phyloP scores from a whole-genome alignment of 2,797 vertebrate genomes.

The Lutjanus argentimaculatus region DNA sequence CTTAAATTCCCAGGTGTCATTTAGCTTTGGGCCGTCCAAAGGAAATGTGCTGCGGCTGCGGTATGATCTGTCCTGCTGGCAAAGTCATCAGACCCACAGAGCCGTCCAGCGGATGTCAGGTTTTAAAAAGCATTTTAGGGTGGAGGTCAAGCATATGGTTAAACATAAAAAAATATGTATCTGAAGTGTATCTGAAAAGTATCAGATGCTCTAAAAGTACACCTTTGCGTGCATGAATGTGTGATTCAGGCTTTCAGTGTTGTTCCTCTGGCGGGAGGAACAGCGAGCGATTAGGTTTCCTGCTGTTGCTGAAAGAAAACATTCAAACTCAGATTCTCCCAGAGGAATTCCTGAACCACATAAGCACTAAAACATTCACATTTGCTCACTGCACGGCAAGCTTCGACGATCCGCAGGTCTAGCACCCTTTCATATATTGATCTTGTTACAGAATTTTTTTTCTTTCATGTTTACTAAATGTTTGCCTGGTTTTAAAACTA shows the following conservation, averaged over 20 bases:
- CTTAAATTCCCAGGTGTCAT: slow-evolving; percentile 34
- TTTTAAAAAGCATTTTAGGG: not conserved
- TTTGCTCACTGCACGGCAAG: not conserved
- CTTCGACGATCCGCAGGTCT: not conserved
- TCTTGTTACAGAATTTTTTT: not conserved
- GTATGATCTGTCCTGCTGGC: slow-evolving; percentile 26
- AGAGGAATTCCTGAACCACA: slow-evolving; percentile 7
- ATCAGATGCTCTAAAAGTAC: not conserved
- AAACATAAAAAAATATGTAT: not conserved
- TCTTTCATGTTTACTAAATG: not conserved
- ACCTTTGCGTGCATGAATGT: not conserved
- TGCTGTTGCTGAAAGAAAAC: slow-evolving; percentile 36
- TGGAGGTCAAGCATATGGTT: slow-evolving; percentile 10
- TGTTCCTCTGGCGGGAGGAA: not conserved
- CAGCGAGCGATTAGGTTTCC: slow-evolving; percentile 26
- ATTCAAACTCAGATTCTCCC: slow-evolving; percentile 29
- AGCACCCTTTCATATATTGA: not conserved
- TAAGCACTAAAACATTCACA: slow-evolving; percentile 16
- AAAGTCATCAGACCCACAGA: slow-evolving; percentile 33
- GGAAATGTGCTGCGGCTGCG: slow-evolving; percentile 22
- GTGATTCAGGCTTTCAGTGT: slow-evolving; percentile 15
- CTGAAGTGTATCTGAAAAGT: slow-evolving; percentile 10
- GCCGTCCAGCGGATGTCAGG: slow-evolving; percentile 12
- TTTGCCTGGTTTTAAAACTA: not conserved
- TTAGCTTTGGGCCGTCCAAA: slow-evolving; percentile 6